A percentile compares a stretch with the other conserved stretches of the same genome.
Conservation (phyloP, 1,140 invertebrate species). For the Dendroctonus ponderosae region DNA sequence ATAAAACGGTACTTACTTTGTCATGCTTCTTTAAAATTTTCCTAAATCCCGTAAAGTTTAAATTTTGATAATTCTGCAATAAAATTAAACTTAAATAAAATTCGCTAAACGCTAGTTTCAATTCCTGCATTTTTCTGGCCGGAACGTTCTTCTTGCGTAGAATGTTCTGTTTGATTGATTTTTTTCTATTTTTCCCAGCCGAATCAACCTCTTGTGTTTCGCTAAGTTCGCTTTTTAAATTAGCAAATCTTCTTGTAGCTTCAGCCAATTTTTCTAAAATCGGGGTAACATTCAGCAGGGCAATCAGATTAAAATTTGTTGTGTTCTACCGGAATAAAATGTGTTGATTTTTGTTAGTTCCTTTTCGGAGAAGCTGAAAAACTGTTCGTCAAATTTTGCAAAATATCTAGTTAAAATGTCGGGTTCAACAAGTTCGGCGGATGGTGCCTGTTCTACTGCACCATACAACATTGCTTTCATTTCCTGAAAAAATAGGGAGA, state of each 20-base stretch:
- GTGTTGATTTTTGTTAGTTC: conserved; percentile 96
- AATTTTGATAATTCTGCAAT: conserved; percentile 86
- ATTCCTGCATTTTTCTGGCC: conserved; percentile 82
- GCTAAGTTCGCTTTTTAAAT: conserved; percentile 84
- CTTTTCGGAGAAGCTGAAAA: conserved; percentile 93
- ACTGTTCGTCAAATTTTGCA: conserved; percentile 94
- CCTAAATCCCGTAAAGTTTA: conserved; percentile 98
- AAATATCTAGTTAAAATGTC: conserved; percentile 86
- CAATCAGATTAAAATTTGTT: neutral
- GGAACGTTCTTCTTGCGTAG: conserved; percentile 58
- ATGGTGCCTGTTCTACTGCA: conserved; percentile 85
- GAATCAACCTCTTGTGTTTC: conserved; percentile 69
- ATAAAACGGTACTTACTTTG: conserved; percentile 85
- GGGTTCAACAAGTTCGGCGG: conserved; percentile 81
- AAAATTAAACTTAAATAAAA: conserved; percentile 97
- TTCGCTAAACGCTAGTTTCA: conserved; percentile 98
- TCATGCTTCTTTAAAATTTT: conserved; percentile 99
- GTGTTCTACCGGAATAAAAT: conserved; percentile 81
- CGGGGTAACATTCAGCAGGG: neutral
- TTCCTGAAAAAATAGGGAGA: conserved; percentile 59
- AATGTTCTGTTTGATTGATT: conserved; percentile 51
- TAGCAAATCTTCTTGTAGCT: conserved; percentile 91
- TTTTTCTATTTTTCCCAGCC: conserved; percentile 54
- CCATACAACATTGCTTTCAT: conserved; percentile 90
- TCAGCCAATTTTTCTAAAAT: conserved; percentile 92